These are phyloP conservation scores for Myathropa florea DNA, from an alignment of 2,888 invertebrate species.

Conservation along the genomic window DNA sequence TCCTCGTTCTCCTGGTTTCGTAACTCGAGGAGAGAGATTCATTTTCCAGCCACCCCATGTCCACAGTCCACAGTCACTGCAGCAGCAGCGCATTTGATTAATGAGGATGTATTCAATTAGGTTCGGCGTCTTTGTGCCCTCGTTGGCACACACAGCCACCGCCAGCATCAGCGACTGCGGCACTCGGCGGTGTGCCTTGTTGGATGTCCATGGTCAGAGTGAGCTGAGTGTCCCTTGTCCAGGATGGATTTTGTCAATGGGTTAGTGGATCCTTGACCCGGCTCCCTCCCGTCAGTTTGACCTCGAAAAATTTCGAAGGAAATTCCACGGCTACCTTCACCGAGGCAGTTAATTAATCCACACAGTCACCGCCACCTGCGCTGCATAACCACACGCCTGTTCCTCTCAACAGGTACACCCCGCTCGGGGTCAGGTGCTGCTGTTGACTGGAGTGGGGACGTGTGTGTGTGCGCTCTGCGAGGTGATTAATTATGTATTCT, in stretches of 20 bases:
- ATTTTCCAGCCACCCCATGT: constrained; percentile 5
- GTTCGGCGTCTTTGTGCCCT: neutral
- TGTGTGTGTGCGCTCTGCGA: neutral
- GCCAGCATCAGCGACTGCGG: neutral
- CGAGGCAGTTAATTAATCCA: constrained; percentile 18
- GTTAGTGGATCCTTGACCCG: neutral
- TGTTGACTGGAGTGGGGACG: neutral
- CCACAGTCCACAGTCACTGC: constrained; percentile 21
- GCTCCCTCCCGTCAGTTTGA: neutral
- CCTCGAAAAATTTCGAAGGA: constrained; percentile 16
- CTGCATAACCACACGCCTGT: neutral
- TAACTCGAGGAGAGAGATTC: neutral
- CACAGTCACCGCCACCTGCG: constrained; percentile 28
- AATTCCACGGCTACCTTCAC: constrained; percentile 26
- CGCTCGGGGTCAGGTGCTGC: neutral
- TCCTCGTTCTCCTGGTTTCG: neutral
- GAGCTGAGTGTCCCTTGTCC: neutral
- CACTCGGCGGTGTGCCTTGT: neutral
- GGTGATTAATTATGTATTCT: constrained; percentile 47
- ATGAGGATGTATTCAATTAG: constrained; percentile 68
- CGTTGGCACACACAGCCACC: neutral
- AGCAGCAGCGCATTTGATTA: constrained; percentile 54
- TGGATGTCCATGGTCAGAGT: too few relatives aligned
- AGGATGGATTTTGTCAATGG: neutral
- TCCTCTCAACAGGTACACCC: constrained; percentile 6